phyloP scores from a whole-genome alignment of 2,888 invertebrate genomes.

The Cephus nigrinus region DNA sequence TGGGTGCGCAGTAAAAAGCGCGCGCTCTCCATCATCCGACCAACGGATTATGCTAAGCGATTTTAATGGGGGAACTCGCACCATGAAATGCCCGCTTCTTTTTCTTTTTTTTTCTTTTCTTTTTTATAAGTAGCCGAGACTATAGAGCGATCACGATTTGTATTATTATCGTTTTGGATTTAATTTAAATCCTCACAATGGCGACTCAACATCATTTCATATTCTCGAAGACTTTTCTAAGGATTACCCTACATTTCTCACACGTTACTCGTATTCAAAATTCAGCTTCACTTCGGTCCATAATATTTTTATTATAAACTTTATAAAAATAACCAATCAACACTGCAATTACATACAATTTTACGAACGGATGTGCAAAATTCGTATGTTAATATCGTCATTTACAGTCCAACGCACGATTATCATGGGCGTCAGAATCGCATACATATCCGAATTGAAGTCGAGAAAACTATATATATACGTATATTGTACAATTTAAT shows the following conservation, averaged over 20 bases:
- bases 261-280: background rate
- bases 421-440: constrained; percentile 7
- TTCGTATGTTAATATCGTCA: constrained; percentile 26
- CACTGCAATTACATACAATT: background rate
- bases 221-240: background rate
- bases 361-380: constrained; percentile 21
- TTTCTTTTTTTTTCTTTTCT: constrained; percentile 15
- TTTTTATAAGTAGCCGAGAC: constrained; percentile 42
- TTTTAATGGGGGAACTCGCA: constrained; percentile 32
- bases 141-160: constrained; percentile 46
- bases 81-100: constrained; percentile 30
- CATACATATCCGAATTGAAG: background rate
- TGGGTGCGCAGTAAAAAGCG: constrained; percentile 59
- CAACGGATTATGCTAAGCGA: constrained; percentile 63
- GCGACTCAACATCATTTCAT: background rate
- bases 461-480: background rate
- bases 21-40: constrained; percentile 36
- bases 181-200: background rate
- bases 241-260: background rate
- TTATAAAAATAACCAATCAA: background rate
- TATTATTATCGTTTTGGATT: constrained; percentile 17
- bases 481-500: background rate
- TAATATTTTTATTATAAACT: background rate
- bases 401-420: constrained; percentile 27
- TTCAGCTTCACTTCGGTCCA: background rate